These are phyloP conservation scores for Chloebia gouldiae DNA, from an alignment of 2,113 vertebrate genomes.

Conservation along the genomic window DNA sequence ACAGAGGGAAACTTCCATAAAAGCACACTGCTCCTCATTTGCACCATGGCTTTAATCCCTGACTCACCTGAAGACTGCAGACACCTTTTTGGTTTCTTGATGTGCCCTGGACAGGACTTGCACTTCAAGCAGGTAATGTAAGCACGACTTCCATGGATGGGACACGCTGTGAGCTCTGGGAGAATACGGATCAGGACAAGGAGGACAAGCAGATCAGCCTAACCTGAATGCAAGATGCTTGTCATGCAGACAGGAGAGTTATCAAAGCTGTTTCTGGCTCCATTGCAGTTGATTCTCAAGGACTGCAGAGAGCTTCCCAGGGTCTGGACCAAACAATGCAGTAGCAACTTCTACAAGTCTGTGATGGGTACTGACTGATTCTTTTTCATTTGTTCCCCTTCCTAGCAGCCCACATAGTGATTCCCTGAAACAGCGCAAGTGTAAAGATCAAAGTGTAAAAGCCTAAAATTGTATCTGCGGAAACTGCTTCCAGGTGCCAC, in stretches of 20 bases:
- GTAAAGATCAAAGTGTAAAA: constrained; percentile 18
- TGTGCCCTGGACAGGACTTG: not conserved
- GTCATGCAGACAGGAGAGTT: not conserved
- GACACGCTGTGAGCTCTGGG: not conserved
- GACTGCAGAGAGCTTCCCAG: not conserved
- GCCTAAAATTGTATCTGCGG: constrained; percentile 34
- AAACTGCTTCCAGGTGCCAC: constrained; percentile 52
- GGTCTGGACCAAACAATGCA: not conserved
- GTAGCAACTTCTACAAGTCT: not conserved
- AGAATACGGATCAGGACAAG: not conserved
- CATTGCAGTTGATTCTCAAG: not conserved
- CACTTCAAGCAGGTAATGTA: not conserved
- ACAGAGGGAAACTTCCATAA: not conserved
- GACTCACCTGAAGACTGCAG: not conserved
- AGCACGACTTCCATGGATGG: not conserved
- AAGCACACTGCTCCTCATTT: not conserved
- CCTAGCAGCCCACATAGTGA: not conserved
- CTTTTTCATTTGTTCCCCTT: not conserved
- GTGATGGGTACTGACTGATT: not conserved
- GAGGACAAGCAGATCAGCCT: not conserved
- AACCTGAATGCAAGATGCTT: not conserved
- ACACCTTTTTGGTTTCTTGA: not conserved
- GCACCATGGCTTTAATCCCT: not conserved
- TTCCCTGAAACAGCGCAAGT: constrained; percentile 31
- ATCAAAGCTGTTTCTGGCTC: not conserved